phyloP scores from a whole-genome alignment of 2,888 invertebrate species.

The Oxytorus armatus region DNA sequence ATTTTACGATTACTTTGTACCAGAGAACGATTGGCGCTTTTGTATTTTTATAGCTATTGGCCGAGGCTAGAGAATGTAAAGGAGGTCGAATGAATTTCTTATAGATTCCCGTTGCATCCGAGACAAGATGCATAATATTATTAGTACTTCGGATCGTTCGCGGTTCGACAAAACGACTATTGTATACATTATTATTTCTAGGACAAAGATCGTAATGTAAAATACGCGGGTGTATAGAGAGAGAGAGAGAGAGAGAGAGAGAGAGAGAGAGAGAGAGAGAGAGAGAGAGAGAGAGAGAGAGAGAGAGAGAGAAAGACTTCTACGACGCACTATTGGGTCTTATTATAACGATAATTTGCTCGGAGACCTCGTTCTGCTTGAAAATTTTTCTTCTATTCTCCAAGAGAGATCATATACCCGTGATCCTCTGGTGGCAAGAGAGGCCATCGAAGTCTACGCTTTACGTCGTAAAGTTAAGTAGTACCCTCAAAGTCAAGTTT shows the following conservation, averaged over 20 bases:
- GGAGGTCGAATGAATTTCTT: conserved; percentile 42
- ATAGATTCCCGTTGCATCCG: not conserved
- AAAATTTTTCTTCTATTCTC: conserved; percentile 63
- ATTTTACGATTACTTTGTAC: too few relatives aligned
- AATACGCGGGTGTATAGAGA: conserved; percentile 12
- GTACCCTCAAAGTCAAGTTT: conserved; percentile 70
- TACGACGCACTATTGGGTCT: conserved; percentile 33
- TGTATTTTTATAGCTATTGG: too few relatives aligned
- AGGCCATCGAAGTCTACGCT: conserved; percentile 47
- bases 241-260: too few relatives aligned
- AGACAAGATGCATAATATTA: conserved; percentile 39
- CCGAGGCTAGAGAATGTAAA: not conserved
- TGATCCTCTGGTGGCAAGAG: conserved; percentile 40
- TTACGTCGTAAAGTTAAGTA: conserved; percentile 74
- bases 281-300: too few relatives aligned
- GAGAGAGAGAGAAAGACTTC: too few relatives aligned
- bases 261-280: too few relatives aligned
- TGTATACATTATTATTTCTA: conserved; percentile 44
- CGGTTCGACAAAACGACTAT: conserved; percentile 9
- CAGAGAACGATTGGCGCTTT: too few relatives aligned
- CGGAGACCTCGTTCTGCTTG: conserved; percentile 70
- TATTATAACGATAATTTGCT: conserved; percentile 59
- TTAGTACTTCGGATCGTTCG: conserved; percentile 18
- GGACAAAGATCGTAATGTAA: conserved; percentile 44
- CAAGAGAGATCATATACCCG: conserved; percentile 45